Evolutionary conservation across 2,888 invertebrate species (phyloP).

Genomic region (Tetranychus truncatus): DNA sequence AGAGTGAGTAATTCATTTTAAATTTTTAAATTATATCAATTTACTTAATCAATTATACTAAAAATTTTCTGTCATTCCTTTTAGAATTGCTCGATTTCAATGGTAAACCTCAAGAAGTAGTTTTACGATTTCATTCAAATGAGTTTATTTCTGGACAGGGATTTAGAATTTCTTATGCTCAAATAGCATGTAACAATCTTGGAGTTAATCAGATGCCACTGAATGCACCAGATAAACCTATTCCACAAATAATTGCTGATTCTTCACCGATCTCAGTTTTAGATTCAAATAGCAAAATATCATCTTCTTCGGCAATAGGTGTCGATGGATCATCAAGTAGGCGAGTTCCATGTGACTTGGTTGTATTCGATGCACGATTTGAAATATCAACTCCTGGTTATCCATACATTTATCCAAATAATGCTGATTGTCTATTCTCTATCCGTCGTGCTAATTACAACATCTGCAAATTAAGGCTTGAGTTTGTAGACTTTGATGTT

Average conservation of each 20-base stretch:
- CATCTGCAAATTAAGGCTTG: constrained; percentile 27
- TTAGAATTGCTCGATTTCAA: constrained; percentile 25
- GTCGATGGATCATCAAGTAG: background rate
- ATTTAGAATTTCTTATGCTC: constrained; percentile 27
- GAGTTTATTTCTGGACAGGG: constrained; percentile 24
- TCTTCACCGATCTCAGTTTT: background rate
- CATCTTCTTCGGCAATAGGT: background rate
- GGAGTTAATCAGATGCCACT: constrained; percentile 1
- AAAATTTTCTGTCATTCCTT: background rate
- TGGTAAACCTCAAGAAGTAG: constrained; percentile 23
- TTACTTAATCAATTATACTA: background rate
- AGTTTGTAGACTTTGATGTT: constrained; percentile 27
- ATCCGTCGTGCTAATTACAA: constrained; percentile 23
- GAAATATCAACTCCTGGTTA: constrained; percentile 26
- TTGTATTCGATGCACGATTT: constrained; percentile 20
- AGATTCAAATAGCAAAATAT: background rate
- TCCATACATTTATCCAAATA: constrained; percentile 24
- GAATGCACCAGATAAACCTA: background rate
- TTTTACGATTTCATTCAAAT: constrained; percentile 26
- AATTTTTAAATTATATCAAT: background rate
- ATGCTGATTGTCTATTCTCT: constrained; percentile 25
- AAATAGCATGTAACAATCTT: constrained; percentile 25
- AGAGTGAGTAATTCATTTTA: constrained; percentile 4
- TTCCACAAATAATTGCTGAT: background rate
- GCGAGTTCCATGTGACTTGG: constrained; percentile 19